Evolutionary conservation across 30 jellyfish, hydroid and myxozoan species (phyloP), one percentile per base, ranked within the genome.

Genomic region (Chironex yamaguchii): DNA sequence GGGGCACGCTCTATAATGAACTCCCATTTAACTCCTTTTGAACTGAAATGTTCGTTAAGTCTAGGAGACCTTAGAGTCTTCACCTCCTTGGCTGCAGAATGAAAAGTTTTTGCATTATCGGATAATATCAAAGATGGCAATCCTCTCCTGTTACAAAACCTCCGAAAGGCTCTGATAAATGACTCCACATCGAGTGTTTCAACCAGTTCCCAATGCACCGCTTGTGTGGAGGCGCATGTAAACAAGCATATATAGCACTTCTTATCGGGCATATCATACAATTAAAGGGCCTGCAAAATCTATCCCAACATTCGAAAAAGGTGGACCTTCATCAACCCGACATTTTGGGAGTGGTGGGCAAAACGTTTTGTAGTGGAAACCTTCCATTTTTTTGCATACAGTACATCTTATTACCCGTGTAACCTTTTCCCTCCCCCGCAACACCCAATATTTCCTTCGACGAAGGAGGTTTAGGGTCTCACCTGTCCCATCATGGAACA

Each of bases 351-450:
- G 26, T 30, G 68, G 79, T 33, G 72, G 84, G 0, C 62, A 29
- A 72, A 70, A 53, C 50, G 76, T 71, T 24, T 36, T 85, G 66
- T 52, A 85, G 34, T 84, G 95, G 14, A 85, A 42, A 71, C 58
- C 88, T 85, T 85, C 95, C n/a, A 85, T 29, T 72, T 42, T 34
- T 29, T 35, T 71, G 52, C 95, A 71, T 58, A 71, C 64, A 36
- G 78, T 70, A 35, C 32, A 23, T 17, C 76, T 82, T 25, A 71
- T 72, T 64, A 72, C 14, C 62, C 35, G 32, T 72, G 71, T 85
- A 0, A 67, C 74, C 89, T n/a, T 72, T 35, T 85, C 87, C 83
- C 89, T 62, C 83, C 95, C 95, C 89, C 89, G 76, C 6, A 70
- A 83, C 62, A 85, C 71, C 95, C 89, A 71, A 72, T 85, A 85